Evolutionary conservation across 2,113 vertebrate species (phyloP), one percentile per base, ranked within the genome.

Genomic region (Trogon melanurus): DNA sequence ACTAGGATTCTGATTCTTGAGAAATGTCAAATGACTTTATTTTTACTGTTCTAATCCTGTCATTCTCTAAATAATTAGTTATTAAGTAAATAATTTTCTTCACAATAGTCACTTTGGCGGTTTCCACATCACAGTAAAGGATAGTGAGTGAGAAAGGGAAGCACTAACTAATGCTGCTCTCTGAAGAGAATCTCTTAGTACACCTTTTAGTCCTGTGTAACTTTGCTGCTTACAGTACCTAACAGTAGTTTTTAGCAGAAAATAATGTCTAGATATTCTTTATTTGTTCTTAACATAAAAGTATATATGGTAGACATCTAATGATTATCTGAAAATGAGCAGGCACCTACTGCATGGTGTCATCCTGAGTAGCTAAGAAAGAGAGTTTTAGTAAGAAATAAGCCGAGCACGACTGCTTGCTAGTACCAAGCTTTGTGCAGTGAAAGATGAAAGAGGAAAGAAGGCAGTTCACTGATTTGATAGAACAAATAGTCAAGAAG

Each of bases 401-500:
- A 89, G 22, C 23, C 82, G 47, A 66, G 34, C 10, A 66, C 83
- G 45, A 48, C 50, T 65, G 25, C 60, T 86, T 72, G 36, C 44
- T 53, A 96, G 11, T 50, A 87, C 23, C 38, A 76, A 87, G 18
- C 17, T 91, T 67, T 79, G 61, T 76, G 34, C 88, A 96, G 29
- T 53, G 79, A 22, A 34, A 91, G 41, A 88, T 86, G 27, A 94
- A 94, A 79, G 44, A 85, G 11, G 16, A 95, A 95, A 62, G 64
- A 76, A 87, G 26, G 53, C 22, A 91, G 29, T 74, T 95, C 83
- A 92, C 75, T 54, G 32, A 96, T 91, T 84, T 86, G 48, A 94
- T 53, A 66, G 88, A 96, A 86, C 65, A 95, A 96, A 95, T 47
- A 95, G 45, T 65, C 86, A 91, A 95, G 74, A 97, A 91, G 44